Percentiles rank a stretch among this genome's conserved stretches.
Conservation (phyloP, 1,140 invertebrate species). For the Bombus affinis region DNA sequence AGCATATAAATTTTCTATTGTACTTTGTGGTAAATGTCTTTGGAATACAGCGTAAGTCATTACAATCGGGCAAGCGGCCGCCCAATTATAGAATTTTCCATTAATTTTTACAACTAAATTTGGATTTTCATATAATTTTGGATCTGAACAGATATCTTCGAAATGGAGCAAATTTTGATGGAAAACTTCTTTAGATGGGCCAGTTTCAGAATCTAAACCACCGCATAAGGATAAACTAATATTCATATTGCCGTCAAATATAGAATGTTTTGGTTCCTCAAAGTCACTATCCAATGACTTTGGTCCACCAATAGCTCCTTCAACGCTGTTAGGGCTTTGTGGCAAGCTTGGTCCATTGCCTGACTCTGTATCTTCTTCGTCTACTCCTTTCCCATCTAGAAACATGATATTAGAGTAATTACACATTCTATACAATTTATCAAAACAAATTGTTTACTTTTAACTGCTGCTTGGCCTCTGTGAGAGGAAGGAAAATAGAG, state of each 20-base stretch:
- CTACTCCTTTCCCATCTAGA: conserved; percentile 76
- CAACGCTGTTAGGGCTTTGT: conserved; percentile 95
- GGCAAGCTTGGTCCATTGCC: conserved; percentile 96
- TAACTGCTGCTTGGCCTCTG: conserved; percentile 71
- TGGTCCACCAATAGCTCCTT: conserved; percentile 87
- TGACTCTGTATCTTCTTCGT: conserved; percentile 96
- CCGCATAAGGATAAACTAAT: conserved; percentile 92
- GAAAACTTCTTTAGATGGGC: conserved; percentile 87
- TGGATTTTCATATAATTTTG: conserved; percentile 90
- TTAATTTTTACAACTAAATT: conserved; percentile 94
- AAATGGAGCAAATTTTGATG: conserved; percentile 89
- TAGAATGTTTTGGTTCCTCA: conserved; percentile 86
- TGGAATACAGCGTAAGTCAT: conserved; percentile 93
- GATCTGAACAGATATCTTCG: conserved; percentile 92
- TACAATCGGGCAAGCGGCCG: conserved; percentile 92
- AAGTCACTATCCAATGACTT: conserved; percentile 91
- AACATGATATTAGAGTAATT: background rate
- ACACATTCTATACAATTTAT: background rate
- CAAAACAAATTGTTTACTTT: conserved; percentile 67
- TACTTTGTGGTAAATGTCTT: conserved; percentile 87
- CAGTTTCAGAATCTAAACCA: conserved; percentile 85
- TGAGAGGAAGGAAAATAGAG: conserved; percentile 91
- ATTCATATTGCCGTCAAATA: conserved; percentile 86
- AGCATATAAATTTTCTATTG: conserved; percentile 77
- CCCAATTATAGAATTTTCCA: conserved; percentile 95